Percentiles rank a stretch among this genome's conserved stretches.
These are phyloP conservation scores for Pangasius krempfi DNA, from an alignment of 2,797 vertebrate species.

Conservation along the genomic window DNA sequence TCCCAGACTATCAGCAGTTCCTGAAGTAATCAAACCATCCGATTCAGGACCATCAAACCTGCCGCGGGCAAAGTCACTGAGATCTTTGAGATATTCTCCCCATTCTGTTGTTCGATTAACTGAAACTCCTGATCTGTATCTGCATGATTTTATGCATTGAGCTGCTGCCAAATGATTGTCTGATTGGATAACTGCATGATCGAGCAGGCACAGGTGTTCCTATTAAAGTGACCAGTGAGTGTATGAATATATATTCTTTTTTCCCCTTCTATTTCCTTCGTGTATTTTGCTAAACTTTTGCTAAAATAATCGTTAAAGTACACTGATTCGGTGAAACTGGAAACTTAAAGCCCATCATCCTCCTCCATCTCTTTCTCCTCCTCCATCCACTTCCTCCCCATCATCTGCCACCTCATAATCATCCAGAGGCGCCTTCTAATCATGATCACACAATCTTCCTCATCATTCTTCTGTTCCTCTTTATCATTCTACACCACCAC, in stretches of 20 bases:
- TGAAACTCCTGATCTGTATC: background rate
- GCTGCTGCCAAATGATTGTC: background rate
- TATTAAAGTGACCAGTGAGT: background rate
- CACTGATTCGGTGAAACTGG: background rate
- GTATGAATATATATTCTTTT: background rate
- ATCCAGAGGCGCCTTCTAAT: background rate
- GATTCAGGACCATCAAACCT: no score
- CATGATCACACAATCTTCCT: background rate
- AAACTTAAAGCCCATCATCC: background rate
- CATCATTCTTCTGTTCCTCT: background rate
- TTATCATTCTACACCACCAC: background rate
- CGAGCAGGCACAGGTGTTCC: background rate
- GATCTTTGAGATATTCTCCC: background rate
- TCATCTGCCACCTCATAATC: background rate
- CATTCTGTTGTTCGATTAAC: background rate
- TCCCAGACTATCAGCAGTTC: background rate
- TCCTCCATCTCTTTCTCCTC: background rate
- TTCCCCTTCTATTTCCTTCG: background rate
- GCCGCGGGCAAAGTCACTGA: background rate
- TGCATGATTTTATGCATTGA: background rate
- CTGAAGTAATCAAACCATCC: no score
- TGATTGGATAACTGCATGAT: background rate
- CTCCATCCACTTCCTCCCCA: background rate
- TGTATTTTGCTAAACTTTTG: background rate
- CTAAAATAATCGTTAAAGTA: background rate